Evolutionary conservation across 2,888 invertebrate genomes (phyloP).

Genomic region (Habroteleia sp.): DNA sequence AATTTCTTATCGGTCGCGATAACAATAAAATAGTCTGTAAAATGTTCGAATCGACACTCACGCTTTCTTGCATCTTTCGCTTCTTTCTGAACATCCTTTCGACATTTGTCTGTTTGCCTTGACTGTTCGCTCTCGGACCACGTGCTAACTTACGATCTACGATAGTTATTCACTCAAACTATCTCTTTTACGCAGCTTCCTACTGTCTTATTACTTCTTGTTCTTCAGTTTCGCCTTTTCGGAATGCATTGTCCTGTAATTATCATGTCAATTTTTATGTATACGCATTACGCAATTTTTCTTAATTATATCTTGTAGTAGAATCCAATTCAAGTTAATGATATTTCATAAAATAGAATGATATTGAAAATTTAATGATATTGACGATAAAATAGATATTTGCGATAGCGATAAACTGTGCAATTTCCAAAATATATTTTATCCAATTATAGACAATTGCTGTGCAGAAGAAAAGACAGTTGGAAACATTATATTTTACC

Average conservation of each 20-base stretch:
- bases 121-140: constrained; percentile 71
- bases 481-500: no score
- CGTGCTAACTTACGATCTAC: constrained; percentile 80
- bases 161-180: constrained; percentile 70
- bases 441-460: no score
- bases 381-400: no score
- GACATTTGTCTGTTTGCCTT: constrained; percentile 62
- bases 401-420: no score
- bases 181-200: constrained; percentile 50
- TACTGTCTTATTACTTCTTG: constrained; percentile 65
- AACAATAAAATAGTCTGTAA: constrained; percentile 13
- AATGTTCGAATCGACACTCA: constrained; percentile 35
- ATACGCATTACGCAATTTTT: constrained; percentile 9
- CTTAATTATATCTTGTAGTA: no score
- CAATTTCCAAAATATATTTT: no score
- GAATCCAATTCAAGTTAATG: no score
- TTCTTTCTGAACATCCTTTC: constrained; percentile 71
- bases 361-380: background rate
- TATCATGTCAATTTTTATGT: constrained; percentile 27
- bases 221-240: constrained; percentile 46
- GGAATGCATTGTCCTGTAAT: constrained; percentile 37
- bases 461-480: no score
- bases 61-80: constrained; percentile 66
- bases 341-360: no score
- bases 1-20: no score